Conservation (phyloP, 1,140 invertebrate genomes). For the Drosophila insularis region DNA sequence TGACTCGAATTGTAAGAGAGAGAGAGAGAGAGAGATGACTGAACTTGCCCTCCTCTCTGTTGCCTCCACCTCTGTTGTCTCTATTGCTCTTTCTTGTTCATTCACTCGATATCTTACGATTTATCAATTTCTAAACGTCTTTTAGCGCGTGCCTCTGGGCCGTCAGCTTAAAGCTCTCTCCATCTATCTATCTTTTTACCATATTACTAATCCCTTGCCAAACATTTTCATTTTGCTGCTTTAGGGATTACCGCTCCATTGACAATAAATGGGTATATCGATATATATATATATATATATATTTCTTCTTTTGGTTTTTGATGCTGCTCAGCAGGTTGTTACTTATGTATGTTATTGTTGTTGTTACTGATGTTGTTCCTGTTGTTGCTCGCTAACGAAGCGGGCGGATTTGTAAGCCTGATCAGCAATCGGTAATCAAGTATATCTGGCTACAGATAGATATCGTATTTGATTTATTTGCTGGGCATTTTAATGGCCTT, state of each 20-base stretch:
- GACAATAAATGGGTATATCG: constrained; percentile 33
- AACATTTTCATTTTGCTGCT: constrained; percentile 67
- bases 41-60: constrained; percentile 9
- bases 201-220: constrained; percentile 56
- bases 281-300: neutral
- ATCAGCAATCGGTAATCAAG: constrained; percentile 60
- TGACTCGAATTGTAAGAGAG: constrained; percentile 36
- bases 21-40: constrained; percentile 25
- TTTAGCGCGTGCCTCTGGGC: constrained; percentile 70
- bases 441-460: constrained; percentile 47
- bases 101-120: constrained; percentile 26
- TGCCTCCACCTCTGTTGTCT: neutral
- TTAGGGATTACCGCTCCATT: constrained; percentile 47
- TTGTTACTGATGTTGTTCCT: constrained; percentile 3
- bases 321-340: constrained; percentile 45
- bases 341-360: constrained; percentile 1
- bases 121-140: constrained; percentile 68
- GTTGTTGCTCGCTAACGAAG: constrained; percentile 63
- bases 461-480: constrained; percentile 70
- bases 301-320: neutral
- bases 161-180: constrained; percentile 63
- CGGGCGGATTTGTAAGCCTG: constrained; percentile 64
- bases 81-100: neutral
- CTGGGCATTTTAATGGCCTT: constrained; percentile 63
- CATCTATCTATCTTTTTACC: constrained; percentile 22